Evolutionary conservation across 2,113 vertebrate genomes (phyloP), one percentile per base, ranked within the genome.

Genomic region (Egretta garzetta): DNA sequence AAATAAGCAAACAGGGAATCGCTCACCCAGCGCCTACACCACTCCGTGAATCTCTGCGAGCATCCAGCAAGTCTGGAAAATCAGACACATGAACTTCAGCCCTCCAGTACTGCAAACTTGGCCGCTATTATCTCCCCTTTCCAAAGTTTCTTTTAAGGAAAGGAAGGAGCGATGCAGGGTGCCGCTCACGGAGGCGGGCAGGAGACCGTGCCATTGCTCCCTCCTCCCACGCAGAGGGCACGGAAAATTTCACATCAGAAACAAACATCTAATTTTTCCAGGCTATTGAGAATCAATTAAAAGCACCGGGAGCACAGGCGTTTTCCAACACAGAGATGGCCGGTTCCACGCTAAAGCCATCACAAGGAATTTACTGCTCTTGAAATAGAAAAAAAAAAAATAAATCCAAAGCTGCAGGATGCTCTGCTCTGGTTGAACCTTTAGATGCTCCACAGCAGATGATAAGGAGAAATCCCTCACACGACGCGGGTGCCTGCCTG

Each of bases 401-500:
- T 30, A 7, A 14, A 33, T 3, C 19, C 19, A 45, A 45, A 82
- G 32, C 49, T 67, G 56, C 4, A 30, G 28, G 18, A 75, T 55
- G 49, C 52, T 92, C 33, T 60, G 72, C 45, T 62, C 41, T 11
- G 39, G 10, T 19, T 37, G 72, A 76, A 52, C 12, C 13, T 66
- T 80, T 6, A 63, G 53, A 12, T 55, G 24, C 23, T 67, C 64
- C 59, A 16, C 18, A 8, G 24, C 9, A 3, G 2, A 37, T 0
- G 8, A 10, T 1, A 28, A 59, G n/a, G 59, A 90, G 41, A 56
- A 86, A 79, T 33, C 22, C 15, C 70, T 62, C 1, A 0, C 37
- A 1, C 0, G 2, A 1, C 0, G 2, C 5, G 9, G 47, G 45
- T 41, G 41, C 55, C 88, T 62, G 82, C 10, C 26, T 50, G 18